Evolutionary conservation across 2,113 vertebrate genomes (phyloP).

Genomic region (Zingel zingel): DNA sequence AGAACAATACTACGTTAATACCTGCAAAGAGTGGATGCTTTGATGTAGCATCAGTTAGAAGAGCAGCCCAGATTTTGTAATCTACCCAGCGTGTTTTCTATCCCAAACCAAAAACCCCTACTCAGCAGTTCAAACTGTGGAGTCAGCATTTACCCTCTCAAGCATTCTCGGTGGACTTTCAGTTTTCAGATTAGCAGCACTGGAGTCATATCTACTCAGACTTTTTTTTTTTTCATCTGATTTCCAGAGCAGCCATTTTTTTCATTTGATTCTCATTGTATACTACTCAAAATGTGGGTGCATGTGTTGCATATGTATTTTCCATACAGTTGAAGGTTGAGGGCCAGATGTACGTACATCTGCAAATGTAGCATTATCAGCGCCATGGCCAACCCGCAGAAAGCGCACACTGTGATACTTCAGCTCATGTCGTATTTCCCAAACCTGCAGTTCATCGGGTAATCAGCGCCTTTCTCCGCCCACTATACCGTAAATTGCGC

Average conservation of each 20-base stretch:
- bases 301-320: background rate
- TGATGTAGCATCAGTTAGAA: slow-evolving; percentile 44
- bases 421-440: no score
- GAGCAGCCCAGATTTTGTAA: slow-evolving; percentile 41
- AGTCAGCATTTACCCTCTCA: slow-evolving; percentile 44
- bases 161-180: slow-evolving; percentile 45
- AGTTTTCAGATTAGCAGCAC: slow-evolving; percentile 44
- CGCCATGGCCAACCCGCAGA: no score
- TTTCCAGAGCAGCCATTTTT: background rate
- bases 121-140: slow-evolving; percentile 55
- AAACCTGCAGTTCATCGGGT: no score
- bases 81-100: slow-evolving; percentile 29
- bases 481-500: no score
- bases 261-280: background rate
- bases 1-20: slow-evolving; percentile 29
- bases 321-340: background rate
- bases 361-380: no score
- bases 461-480: no score
- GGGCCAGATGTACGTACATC: no score
- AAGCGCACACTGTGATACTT: no score
- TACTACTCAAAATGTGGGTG: background rate
- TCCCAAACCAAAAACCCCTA: slow-evolving; percentile 31
- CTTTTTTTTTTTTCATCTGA: background rate
- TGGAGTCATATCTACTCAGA: slow-evolving; percentile 21
- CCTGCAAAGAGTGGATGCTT: slow-evolving; percentile 34